Evolutionary conservation across 2,113 vertebrate genomes (phyloP).

Genomic region (Cricetomys ansorgei): DNA sequence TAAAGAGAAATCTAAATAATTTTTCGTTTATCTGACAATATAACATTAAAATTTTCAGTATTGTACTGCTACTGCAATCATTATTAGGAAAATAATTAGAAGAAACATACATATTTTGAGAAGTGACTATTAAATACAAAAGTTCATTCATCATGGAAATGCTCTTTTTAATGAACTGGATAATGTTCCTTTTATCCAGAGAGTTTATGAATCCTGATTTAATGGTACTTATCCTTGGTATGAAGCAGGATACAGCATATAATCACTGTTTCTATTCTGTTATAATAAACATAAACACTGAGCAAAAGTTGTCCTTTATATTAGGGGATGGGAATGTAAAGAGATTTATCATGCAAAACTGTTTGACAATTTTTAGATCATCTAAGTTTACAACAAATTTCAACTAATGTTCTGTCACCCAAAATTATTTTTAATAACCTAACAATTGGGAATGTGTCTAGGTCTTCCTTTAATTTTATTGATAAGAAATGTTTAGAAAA

Average conservation of each 20-base stretch:
- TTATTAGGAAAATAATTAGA: constrained; percentile 32
- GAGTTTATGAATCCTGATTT: background rate
- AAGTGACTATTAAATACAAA: constrained; percentile 42
- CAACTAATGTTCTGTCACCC: background rate
- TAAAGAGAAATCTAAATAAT: constrained; percentile 16
- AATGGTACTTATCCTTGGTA: constrained; percentile 12
- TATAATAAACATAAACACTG: background rate
- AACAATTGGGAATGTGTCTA: background rate
- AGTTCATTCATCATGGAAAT: background rate
- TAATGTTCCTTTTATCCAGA: background rate
- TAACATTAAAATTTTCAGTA: background rate
- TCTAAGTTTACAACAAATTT: constrained; percentile 16
- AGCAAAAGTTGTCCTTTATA: constrained; percentile 38
- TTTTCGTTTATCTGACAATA: background rate
- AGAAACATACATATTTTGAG: background rate
- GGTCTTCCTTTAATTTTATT: background rate
- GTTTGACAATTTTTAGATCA: background rate
- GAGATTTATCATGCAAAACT: constrained; percentile 46
- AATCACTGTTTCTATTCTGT: constrained; percentile 7
- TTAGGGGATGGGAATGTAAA: constrained; percentile 4
- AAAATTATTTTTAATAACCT: constrained; percentile 23
- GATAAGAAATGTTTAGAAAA: background rate
- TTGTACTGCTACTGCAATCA: constrained; percentile 10
- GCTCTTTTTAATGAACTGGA: background rate
- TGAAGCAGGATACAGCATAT: background rate